phyloP scores from a whole-genome alignment of 2,888 invertebrate genomes.

The Periphyllus acericola region DNA sequence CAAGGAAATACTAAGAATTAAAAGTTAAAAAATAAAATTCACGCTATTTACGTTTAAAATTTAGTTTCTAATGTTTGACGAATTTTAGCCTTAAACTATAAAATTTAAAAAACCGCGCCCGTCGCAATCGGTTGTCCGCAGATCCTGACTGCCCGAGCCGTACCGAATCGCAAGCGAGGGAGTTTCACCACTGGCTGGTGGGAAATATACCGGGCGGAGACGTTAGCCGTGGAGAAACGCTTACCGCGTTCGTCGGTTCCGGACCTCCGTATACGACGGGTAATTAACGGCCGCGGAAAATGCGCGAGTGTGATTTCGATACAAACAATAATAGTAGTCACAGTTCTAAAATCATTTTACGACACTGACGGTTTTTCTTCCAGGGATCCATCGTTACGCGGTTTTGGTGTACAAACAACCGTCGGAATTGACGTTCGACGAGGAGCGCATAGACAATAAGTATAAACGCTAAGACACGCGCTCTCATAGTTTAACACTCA shows the following conservation, averaged over 20 bases:
- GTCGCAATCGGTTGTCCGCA: conserved; percentile 63
- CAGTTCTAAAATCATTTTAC: too few species aligned
- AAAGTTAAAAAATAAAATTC: too few species aligned
- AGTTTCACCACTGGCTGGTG: conserved; percentile 93
- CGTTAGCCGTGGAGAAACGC: neutral
- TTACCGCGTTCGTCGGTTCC: neutral
- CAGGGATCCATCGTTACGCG: conserved; percentile 80
- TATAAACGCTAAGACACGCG: neutral
- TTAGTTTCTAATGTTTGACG: too few species aligned
- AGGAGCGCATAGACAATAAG: conserved; percentile 70
- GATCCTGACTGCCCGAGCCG: conserved; percentile 94
- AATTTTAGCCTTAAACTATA: too few species aligned
- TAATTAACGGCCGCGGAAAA: conserved; percentile 63
- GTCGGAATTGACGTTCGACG: conserved; percentile 71
- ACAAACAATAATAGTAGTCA: too few species aligned
- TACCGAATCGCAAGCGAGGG: conserved; percentile 80
- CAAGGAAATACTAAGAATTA: too few species aligned
- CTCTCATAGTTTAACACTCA: too few species aligned
- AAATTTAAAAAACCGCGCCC: too few species aligned
- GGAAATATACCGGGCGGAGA: conserved; percentile 70
- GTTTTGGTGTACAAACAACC: conserved; percentile 81
- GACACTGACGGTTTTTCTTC: neutral
- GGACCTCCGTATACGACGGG: conserved; percentile 69
- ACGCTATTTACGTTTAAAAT: too few species aligned
- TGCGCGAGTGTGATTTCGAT: too few species aligned